A percentile compares a stretch with the other conserved stretches of the same genome.
Evolutionary conservation across 2,113 vertebrate genomes (phyloP).

Genomic region (Toxotes chatareus): DNA sequence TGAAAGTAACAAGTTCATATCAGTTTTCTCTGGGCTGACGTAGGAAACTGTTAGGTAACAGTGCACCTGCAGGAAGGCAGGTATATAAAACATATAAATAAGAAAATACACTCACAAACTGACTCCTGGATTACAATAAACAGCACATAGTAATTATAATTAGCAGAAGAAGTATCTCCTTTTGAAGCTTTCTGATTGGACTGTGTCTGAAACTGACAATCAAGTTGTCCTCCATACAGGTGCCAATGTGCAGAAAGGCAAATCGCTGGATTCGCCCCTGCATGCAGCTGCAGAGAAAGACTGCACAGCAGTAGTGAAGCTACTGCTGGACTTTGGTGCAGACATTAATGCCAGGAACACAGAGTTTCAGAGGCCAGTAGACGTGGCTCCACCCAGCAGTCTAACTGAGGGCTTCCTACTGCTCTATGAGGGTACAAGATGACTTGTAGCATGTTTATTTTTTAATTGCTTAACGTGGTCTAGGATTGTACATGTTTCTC

Average conservation of each 20-base stretch:
- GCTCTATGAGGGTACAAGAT: constrained; percentile 89
- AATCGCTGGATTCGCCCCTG: constrained; percentile 90
- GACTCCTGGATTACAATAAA: background rate
- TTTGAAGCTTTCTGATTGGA: background rate
- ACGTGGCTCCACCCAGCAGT: constrained; percentile 89
- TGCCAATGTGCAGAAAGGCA: constrained; percentile 94
- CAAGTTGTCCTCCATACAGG: constrained; percentile 76
- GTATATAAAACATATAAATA: background rate
- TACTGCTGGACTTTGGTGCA: constrained; percentile 95
- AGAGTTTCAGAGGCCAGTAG: constrained; percentile 90
- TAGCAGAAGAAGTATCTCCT: background rate
- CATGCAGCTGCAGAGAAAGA: constrained; percentile 92
- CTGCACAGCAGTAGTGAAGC: constrained; percentile 86
- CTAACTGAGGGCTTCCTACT: constrained; percentile 90
- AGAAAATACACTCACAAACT: background rate
- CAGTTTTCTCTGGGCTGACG: constrained; percentile 8
- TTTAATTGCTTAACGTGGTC: background rate
- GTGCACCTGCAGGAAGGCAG: background rate
- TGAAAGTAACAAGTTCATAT: constrained; percentile 20
- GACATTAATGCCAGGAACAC: constrained; percentile 92
- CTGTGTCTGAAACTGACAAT: background rate
- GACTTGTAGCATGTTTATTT: background rate
- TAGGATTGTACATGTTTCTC: background rate
- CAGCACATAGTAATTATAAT: background rate
- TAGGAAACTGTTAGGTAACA: background rate